phyloP scores from a whole-genome alignment of 2,113 vertebrate genomes.

The Phyllopteryx taeniolatus region DNA sequence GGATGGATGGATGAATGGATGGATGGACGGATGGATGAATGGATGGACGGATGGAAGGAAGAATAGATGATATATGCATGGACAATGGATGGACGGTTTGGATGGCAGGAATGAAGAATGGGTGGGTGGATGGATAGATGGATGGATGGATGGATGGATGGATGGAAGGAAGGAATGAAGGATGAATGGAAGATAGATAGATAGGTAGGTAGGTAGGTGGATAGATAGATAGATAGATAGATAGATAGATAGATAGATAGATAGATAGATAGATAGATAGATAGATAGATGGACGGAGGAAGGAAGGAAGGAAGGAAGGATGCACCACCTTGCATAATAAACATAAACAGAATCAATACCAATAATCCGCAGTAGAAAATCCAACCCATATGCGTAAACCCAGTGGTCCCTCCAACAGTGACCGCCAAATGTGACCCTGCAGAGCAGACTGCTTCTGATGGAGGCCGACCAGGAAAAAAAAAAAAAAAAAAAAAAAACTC shows the following conservation, averaged over 20 bases:
- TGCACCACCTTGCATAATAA: too few species aligned
- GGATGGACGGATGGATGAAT: too few species aligned
- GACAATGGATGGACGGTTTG: too few species aligned
- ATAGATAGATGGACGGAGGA: background rate
- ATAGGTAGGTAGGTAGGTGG: background rate
- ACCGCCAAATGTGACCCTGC: background rate
- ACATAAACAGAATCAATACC: too few species aligned
- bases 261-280: background rate
- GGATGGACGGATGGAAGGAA: too few species aligned
- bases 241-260: background rate
- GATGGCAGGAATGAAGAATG: too few species aligned
- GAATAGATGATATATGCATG: too few species aligned
- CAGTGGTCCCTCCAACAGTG: background rate
- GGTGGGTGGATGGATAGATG: too few species aligned
- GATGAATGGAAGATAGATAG: background rate
- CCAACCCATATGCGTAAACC: background rate
- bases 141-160: background rate
- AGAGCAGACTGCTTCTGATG: slow-evolving; percentile 4
- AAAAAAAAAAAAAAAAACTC: slow-evolving; percentile 7
- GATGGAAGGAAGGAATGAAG: too few species aligned
- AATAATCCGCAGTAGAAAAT: background rate
- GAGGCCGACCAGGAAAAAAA: slow-evolving; percentile 15
- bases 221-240: slow-evolving; percentile 1
- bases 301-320: background rate
- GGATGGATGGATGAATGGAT: too few species aligned